Conservation (phyloP, 2,113 vertebrate genomes). For the Sterrhoptilus dennistouni region DNA sequence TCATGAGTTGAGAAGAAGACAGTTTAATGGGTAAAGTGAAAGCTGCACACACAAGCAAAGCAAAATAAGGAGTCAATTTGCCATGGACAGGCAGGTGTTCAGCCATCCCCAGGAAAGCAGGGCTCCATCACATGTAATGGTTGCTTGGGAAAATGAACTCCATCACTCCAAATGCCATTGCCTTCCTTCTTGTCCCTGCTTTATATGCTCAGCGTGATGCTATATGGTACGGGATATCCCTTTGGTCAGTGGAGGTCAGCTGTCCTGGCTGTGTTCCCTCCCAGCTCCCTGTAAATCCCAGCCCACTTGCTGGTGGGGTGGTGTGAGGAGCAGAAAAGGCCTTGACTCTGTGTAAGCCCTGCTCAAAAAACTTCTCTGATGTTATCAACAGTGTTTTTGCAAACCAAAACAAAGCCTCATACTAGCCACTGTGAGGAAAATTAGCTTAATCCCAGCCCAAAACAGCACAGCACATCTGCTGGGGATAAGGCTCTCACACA, state of each 20-base stretch:
- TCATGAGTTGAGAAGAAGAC: background rate
- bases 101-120: background rate
- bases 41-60: background rate
- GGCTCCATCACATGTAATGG: background rate
- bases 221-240: background rate
- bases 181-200: background rate
- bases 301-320: background rate
- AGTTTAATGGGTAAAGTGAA: background rate
- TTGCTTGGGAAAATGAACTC: background rate
- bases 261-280: background rate
- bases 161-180: accelerated
- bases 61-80: background rate
- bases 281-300: background rate
- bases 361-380: background rate
- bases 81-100: background rate
- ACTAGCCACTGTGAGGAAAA: background rate
- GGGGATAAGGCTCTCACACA: background rate
- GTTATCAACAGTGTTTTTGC: background rate
- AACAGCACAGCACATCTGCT: background rate
- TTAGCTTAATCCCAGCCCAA: background rate
- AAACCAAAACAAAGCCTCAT: background rate
- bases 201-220: background rate
- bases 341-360: background rate
- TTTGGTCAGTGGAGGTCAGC: background rate
- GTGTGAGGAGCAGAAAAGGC: background rate